Evolutionary conservation across 1,140 invertebrate genomes (phyloP).

Genomic region (Diachasma alloeum): DNA sequence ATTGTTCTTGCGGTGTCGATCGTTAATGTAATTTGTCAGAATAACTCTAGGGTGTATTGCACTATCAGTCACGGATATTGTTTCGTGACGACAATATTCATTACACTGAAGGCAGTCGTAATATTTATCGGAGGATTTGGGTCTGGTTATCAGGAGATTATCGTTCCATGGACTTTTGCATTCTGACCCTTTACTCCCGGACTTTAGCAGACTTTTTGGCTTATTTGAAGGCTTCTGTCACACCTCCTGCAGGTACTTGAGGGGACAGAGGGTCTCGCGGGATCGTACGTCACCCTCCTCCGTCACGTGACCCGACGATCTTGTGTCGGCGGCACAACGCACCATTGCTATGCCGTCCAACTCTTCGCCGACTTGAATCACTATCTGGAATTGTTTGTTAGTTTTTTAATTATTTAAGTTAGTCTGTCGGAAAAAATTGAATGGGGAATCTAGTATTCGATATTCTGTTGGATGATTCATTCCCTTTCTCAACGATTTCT

Average conservation of each 20-base stretch:
- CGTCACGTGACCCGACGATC: constrained; percentile 77
- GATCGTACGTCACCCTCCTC: constrained; percentile 77
- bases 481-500: too few relatives aligned
- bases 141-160: neutral
- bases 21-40: neutral
- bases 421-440: too few relatives aligned
- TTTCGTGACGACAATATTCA: constrained; percentile 56
- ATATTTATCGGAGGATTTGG: constrained; percentile 52
- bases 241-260: constrained; percentile 86
- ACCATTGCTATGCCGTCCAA: constrained; percentile 93
- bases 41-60: constrained; percentile 35
- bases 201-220: constrained; percentile 30
- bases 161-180: constrained; percentile 29
- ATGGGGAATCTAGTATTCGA: too few relatives aligned
- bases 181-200: constrained; percentile 16
- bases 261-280: constrained; percentile 71
- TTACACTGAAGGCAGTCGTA: constrained; percentile 63
- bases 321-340: constrained; percentile 85
- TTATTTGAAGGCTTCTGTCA: constrained; percentile 70
- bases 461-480: too few relatives aligned
- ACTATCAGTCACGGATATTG: constrained; percentile 38
- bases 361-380: constrained; percentile 88
- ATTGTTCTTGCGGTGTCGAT: neutral
- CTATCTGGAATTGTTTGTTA: constrained; percentile 67
- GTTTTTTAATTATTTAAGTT: too few relatives aligned